Conservation (phyloP, 2,888 invertebrate species). For the Cybosia mesomella region DNA sequence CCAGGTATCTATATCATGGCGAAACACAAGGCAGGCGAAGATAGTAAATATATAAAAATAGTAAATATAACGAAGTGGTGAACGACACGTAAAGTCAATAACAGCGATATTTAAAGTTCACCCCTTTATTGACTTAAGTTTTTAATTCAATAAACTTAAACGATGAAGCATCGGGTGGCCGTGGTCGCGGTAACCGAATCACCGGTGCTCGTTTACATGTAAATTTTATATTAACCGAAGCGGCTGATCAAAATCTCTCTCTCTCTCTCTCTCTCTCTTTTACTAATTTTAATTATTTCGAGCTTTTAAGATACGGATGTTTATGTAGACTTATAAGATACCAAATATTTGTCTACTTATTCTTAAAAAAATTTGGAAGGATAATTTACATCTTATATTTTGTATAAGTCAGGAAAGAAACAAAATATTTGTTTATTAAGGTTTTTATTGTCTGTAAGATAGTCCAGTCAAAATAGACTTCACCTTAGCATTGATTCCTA, state of each 20-base stretch:
- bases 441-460: too few relatives aligned
- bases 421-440: too few relatives aligned
- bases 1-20: too few relatives aligned
- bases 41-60: too few relatives aligned
- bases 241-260: conserved; percentile 37
- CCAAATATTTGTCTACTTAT: neutral
- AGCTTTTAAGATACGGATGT: conserved; percentile 22
- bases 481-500: too few relatives aligned
- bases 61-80: conserved; percentile 19
- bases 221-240: conserved; percentile 62
- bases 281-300: conserved; percentile 34
- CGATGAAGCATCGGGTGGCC: conserved; percentile 39
- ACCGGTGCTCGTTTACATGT: conserved; percentile 71
- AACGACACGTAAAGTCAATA: conserved; percentile 39
- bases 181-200: conserved; percentile 62
- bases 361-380: too few relatives aligned
- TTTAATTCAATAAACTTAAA: conserved; percentile 57
- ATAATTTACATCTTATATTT: neutral
- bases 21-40: too few relatives aligned
- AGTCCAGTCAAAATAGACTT: too few relatives aligned
- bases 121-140: conserved; percentile 46
- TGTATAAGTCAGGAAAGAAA: too few relatives aligned
- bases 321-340: neutral
- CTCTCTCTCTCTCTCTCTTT: conserved; percentile 26
- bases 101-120: conserved; percentile 33